Conservation (phyloP, 2,113 vertebrate species). For the Tonatia bakeri region DNA sequence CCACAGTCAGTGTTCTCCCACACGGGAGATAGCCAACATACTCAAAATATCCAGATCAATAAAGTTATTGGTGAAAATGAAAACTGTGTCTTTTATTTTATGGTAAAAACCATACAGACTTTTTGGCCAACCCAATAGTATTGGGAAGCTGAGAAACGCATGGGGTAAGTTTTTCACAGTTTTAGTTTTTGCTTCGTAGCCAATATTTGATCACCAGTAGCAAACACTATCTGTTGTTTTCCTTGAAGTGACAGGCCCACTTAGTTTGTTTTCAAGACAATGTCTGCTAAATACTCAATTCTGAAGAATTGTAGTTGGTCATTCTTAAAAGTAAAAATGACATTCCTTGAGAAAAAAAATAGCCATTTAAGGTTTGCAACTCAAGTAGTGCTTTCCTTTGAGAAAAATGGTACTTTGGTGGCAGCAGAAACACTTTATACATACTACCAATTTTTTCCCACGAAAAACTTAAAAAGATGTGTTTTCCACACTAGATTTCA, state of each 20-base stretch:
- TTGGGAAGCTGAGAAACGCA: not conserved
- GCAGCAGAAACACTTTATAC: not conserved
- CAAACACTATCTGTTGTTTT: not conserved
- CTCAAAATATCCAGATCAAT: too few species aligned
- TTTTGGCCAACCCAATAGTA: not conserved
- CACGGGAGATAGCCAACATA: too few species aligned
- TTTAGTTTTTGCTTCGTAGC: not conserved
- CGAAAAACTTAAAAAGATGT: not conserved
- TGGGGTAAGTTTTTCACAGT: not conserved
- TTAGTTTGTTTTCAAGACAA: slow-evolving; percentile 36
- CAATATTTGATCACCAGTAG: not conserved
- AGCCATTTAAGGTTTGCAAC: not conserved
- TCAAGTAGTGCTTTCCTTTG: not conserved
- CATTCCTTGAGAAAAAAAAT: not conserved
- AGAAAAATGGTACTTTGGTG: not conserved
- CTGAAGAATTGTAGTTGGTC: not conserved
- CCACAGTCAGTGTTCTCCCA: too few species aligned
- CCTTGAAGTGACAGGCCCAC: not conserved
- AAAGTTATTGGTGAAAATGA: too few species aligned
- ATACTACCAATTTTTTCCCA: not conserved
- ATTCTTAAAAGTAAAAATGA: not conserved
- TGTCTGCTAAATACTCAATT: not conserved
- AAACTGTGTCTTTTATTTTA: too few species aligned
- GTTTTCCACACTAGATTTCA: not conserved
- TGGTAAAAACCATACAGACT: too few species aligned